phyloP scores from a whole-genome alignment of 2,888 invertebrate species.

The Calephelis perditalis region DNA sequence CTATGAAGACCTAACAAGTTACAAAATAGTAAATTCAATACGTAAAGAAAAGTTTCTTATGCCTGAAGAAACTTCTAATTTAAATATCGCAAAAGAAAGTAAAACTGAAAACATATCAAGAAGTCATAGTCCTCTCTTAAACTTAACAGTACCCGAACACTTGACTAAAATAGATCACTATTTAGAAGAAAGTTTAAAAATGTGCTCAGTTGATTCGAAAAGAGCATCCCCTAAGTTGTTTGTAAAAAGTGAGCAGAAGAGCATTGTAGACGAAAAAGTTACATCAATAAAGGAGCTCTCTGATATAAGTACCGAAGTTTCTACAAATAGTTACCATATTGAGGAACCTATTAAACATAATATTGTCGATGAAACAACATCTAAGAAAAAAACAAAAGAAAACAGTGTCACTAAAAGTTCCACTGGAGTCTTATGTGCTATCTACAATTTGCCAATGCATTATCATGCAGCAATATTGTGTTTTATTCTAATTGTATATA shows the following conservation, averaged over 20 bases:
- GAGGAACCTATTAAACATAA: conserved; percentile 16
- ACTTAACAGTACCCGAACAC: conserved; percentile 57
- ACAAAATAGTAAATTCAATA: conserved; percentile 66
- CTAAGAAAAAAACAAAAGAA: conserved; percentile 39
- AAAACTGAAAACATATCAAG: conserved; percentile 30
- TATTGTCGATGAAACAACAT: conserved; percentile 25
- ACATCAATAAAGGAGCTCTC: not conserved
- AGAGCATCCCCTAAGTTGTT: not conserved
- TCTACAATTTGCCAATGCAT: conserved; percentile 72
- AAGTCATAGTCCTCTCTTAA: conserved; percentile 53
- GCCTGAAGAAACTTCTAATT: conserved; percentile 26
- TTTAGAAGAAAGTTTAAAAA: conserved; percentile 62
- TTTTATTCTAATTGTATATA: conserved; percentile 73
- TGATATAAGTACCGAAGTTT: conserved; percentile 23
- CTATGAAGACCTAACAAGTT: conserved; percentile 65
- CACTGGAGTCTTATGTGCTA: conserved; percentile 51
- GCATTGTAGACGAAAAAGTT: conserved; percentile 4
- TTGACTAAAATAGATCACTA: conserved; percentile 63
- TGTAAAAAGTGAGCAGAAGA: conserved; percentile 15
- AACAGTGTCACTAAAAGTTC: conserved; percentile 54
- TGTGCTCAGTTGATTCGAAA: conserved; percentile 43
- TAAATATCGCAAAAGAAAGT: not conserved
- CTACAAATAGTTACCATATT: conserved; percentile 18
- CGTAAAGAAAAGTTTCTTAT: conserved; percentile 47
- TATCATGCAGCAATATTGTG: conserved; percentile 73